phyloP scores from a whole-genome alignment of 1,140 invertebrate species.

The Lucilia sericata region DNA sequence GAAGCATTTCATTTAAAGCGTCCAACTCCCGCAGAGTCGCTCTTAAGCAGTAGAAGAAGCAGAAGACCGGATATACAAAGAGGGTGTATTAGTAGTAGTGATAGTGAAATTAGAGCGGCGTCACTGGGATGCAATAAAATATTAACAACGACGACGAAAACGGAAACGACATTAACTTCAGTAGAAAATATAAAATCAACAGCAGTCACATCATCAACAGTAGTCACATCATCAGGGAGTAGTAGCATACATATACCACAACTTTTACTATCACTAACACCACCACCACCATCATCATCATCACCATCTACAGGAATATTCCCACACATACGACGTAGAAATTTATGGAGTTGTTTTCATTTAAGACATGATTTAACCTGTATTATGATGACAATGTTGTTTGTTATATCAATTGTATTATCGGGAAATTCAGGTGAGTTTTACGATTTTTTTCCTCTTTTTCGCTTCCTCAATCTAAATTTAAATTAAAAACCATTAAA shows the following conservation, averaged over 20 bases:
- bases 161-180: constrained; percentile 42
- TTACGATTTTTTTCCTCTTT: neutral
- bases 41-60: neutral
- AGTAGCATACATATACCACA: neutral
- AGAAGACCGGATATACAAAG: neutral
- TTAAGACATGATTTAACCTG: constrained; percentile 39
- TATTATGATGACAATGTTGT: constrained; percentile 63
- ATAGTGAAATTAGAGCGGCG: neutral
- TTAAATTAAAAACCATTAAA: too few species aligned
- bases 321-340: constrained; percentile 13
- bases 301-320: neutral
- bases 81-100: neutral
- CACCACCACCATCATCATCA: neutral
- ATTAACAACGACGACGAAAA: constrained; percentile 34
- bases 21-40: constrained; percentile 34
- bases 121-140: constrained; percentile 10
- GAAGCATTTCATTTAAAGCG: constrained; percentile 33
- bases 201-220: neutral
- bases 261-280: neutral
- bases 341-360: constrained; percentile 3
- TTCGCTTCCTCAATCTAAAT: too few species aligned
- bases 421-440: constrained; percentile 64
- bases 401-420: constrained; percentile 60
- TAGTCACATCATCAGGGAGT: neutral
- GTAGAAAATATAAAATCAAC: constrained; percentile 45